These are phyloP conservation scores for Drosophila barbarae DNA, from an alignment of 2,888 invertebrate genomes.

Conservation along the genomic window DNA sequence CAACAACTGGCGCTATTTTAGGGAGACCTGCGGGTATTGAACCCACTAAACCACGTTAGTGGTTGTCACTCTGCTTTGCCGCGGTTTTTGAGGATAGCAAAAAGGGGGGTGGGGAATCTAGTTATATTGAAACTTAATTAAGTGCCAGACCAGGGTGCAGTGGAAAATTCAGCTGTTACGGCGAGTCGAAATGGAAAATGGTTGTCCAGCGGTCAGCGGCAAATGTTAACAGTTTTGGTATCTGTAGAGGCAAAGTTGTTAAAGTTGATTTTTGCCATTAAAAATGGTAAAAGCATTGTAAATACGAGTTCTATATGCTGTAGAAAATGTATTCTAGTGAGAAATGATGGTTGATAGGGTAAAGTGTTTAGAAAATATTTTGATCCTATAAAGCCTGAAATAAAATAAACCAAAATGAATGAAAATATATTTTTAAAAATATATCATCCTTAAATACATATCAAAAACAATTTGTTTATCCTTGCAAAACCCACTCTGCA, in stretches of 20 bases:
- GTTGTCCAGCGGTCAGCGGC: conserved; percentile 39
- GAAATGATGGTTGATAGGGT: too few species aligned
- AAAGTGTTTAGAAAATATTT: background rate
- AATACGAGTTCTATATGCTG: background rate
- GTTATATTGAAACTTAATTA: conserved; percentile 64
- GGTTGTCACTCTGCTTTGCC: conserved; percentile 58
- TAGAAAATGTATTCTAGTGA: too few species aligned
- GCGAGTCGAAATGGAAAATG: conserved; percentile 24
- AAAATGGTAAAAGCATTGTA: background rate
- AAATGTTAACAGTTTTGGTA: conserved; percentile 44
- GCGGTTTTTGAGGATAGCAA: conserved; percentile 43
- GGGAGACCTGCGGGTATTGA: background rate
- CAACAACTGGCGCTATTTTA: conserved; percentile 47
- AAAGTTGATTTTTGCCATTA: conserved; percentile 8
- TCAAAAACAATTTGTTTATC: background rate
- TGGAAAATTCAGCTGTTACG: conserved; percentile 8
- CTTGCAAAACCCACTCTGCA: background rate
- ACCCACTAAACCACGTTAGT: conserved; percentile 53
- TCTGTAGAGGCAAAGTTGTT: conserved; percentile 2
- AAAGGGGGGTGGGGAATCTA: conserved; percentile 18
- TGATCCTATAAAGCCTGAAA: too few species aligned
- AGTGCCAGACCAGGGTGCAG: conserved; percentile 40
- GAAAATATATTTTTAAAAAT: background rate
- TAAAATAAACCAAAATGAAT: background rate
- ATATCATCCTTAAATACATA: background rate